A percentile compares a stretch with the other conserved stretches of the same genome.
These are phyloP conservation scores for Epizoanthus stellaris DNA, from an alignment of 92 coral and sea anemone species.

Conservation along the genomic window DNA sequence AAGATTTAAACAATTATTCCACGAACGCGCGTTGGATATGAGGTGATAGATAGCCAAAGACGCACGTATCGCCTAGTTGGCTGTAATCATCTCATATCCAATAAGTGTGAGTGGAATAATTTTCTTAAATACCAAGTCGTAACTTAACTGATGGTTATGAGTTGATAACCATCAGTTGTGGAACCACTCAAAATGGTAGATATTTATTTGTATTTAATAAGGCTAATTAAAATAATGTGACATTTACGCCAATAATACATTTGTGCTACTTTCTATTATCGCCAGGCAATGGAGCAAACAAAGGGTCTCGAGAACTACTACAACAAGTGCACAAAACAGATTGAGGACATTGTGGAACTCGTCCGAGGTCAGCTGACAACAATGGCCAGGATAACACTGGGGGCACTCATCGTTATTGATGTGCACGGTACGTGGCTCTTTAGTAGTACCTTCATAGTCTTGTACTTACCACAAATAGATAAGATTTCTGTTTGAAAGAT, in stretches of 20 bases:
- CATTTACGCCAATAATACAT: not conserved
- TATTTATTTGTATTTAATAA: no score
- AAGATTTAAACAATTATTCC: no score
- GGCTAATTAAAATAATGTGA: no score
- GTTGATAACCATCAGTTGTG: no score
- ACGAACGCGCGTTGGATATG: no score
- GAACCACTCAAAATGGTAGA: no score
- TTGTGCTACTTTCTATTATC: not conserved
- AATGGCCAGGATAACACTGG: slow-evolving; percentile 93
- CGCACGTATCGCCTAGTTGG: no score
- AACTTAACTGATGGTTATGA: no score
- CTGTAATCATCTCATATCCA: no score
- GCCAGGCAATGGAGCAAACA: slow-evolving; percentile 77
- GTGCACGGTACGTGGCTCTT: slow-evolving; percentile 82
- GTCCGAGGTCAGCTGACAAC: slow-evolving; percentile 92
- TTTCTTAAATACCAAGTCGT: no score
- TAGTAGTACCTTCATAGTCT: not conserved
- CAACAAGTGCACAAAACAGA: slow-evolving; percentile 83
- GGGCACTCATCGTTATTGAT: slow-evolving; percentile 96
- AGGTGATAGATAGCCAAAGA: no score
- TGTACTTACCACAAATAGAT: not conserved
- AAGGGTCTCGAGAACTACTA: slow-evolving; percentile 80
- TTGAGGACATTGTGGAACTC: slow-evolving; percentile 91
- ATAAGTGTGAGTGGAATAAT: no score
- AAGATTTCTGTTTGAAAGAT: not conserved